Evolutionary conservation across 2,797 vertebrate species (phyloP).

Genomic region (Micropoecilia bifurca): DNA sequence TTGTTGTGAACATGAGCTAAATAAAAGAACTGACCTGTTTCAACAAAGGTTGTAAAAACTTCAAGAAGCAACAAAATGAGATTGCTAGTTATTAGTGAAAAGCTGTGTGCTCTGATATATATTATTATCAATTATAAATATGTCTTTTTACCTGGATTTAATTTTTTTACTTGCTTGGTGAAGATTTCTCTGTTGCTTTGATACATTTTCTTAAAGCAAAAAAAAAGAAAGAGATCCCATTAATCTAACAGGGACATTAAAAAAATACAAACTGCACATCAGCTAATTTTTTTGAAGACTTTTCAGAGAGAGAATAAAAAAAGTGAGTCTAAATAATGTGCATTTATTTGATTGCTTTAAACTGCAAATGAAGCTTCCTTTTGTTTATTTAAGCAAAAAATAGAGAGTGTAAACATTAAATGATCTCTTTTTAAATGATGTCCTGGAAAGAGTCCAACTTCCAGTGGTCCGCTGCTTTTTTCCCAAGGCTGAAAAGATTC

Average conservation of each 20-base stretch:
- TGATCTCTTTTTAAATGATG: slow-evolving; percentile 28
- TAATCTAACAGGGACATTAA: too few species aligned
- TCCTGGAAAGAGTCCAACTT: slow-evolving; percentile 41
- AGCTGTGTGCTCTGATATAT: neutral
- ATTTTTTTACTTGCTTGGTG: neutral
- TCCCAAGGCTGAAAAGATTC: slow-evolving; percentile 59
- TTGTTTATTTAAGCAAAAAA: neutral
- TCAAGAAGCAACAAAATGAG: neutral
- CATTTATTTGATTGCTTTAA: too few species aligned
- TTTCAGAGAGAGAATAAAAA: too few species aligned
- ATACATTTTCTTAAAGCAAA: too few species aligned
- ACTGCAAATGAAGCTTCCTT: too few species aligned
- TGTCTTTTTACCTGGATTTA: neutral
- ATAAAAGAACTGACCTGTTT: neutral
- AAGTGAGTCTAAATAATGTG: too few species aligned
- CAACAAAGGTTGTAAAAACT: neutral
- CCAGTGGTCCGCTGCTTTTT: slow-evolving; percentile 34
- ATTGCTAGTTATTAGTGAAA: neutral
- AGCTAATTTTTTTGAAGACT: too few species aligned
- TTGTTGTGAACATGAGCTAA: neutral
- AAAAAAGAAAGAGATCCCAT: too few species aligned
- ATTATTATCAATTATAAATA: neutral
- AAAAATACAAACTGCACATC: too few species aligned
- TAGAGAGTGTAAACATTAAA: slow-evolving; percentile 18
- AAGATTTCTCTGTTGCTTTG: neutral